Evolutionary conservation across 2,888 invertebrate species (phyloP).

Genomic region (Dermolepida albohirtum): DNA sequence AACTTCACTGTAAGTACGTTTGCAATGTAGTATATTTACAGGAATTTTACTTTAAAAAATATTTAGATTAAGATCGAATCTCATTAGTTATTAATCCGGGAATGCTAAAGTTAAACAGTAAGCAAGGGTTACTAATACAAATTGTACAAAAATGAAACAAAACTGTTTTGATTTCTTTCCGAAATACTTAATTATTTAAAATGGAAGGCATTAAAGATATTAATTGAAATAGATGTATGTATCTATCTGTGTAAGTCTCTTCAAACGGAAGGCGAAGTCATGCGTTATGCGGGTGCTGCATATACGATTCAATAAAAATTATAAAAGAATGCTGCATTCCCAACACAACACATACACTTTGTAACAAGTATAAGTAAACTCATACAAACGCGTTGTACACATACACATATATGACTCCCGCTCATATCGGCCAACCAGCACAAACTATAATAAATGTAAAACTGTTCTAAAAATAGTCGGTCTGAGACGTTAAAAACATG

Average conservation of each 20-base stretch:
- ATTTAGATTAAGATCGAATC: no score
- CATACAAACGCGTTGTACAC: conserved; percentile 30
- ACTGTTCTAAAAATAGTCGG: conserved; percentile 60
- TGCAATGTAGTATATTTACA: no score
- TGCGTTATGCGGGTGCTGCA: conserved; percentile 17
- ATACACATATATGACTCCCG: conserved; percentile 43
- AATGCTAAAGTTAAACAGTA: no score
- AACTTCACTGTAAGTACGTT: not conserved
- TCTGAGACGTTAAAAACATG: conserved; percentile 59
- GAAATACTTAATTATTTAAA: no score
- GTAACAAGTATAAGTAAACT: conserved; percentile 4
- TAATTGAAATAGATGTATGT: no score
- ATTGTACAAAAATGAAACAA: no score
- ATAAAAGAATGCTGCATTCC: conserved; percentile 17
- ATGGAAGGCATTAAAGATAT: no score
- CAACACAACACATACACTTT: conserved; percentile 19
- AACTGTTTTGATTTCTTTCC: no score
- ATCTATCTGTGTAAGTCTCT: not conserved
- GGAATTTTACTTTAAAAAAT: no score
- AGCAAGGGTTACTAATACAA: no score
- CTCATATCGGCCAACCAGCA: conserved; percentile 45
- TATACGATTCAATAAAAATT: conserved; percentile 22
- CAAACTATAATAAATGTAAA: conserved; percentile 57
- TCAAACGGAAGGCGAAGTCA: not conserved
- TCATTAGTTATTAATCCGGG: no score